phyloP scores from a whole-genome alignment of 2,888 invertebrate genomes.

The Melinaea marsaeus region DNA sequence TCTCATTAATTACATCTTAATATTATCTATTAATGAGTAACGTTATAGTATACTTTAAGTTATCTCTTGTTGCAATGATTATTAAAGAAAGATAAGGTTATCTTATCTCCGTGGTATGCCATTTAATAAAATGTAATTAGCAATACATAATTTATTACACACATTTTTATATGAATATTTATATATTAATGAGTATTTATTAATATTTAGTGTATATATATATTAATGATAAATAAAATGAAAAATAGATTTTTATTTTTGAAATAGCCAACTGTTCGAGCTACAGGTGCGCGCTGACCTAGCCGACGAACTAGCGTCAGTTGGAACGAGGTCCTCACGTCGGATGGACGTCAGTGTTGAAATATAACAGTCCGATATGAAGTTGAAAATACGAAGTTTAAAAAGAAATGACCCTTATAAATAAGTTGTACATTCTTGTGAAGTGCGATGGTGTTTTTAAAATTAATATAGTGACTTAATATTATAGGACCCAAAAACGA shows the following conservation, averaged over 20 bases:
- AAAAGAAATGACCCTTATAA: slow-evolving; percentile 30
- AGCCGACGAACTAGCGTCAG: slow-evolving; percentile 24
- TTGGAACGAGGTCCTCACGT: slow-evolving; percentile 26
- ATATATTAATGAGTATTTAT: background rate
- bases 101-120: too few relatives aligned
- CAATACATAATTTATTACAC: too few relatives aligned
- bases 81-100: too few relatives aligned
- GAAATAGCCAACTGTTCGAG: slow-evolving; percentile 11
- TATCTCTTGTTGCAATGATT: too few relatives aligned
- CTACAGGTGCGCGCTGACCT: slow-evolving; percentile 37
- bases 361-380: slow-evolving; percentile 16
- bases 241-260: slow-evolving; percentile 3
- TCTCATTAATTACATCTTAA: too few relatives aligned
- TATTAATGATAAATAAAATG: background rate
- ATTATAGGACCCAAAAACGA: background rate
- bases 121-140: too few relatives aligned
- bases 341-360: slow-evolving; percentile 18
- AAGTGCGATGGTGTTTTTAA: slow-evolving; percentile 27
- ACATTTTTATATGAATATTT: background rate
- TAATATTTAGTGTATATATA: background rate
- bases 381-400: slow-evolving; percentile 24
- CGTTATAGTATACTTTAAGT: too few relatives aligned
- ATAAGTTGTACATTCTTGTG: slow-evolving; percentile 23
- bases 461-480: slow-evolving; percentile 25
- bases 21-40: too few relatives aligned